A percentile compares a stretch with the other conserved stretches of the same genome.
Conservation (phyloP, 2,113 vertebrate species). For the Cololabis saira region DNA sequence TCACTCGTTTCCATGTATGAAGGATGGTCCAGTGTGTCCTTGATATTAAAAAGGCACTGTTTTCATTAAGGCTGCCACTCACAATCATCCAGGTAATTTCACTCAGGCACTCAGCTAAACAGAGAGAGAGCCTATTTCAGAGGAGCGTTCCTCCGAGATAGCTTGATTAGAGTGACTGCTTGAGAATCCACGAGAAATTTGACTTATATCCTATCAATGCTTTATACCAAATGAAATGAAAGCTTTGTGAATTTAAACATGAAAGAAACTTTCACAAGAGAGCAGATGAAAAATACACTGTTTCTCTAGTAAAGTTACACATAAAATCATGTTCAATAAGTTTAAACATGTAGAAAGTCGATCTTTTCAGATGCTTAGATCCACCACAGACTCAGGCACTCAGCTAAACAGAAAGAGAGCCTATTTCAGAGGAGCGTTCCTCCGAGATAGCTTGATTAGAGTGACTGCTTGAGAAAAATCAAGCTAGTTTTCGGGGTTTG, state of each 20-base stretch:
- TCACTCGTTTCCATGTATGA: not conserved
- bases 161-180: constrained; percentile 55
- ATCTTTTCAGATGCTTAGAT: too few relatives aligned
- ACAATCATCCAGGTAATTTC: not conserved
- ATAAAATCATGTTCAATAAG: too few relatives aligned
- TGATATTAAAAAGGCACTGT: not conserved
- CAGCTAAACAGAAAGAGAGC: not conserved
- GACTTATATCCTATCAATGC: too few relatives aligned
- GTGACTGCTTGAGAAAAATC: constrained; percentile 23
- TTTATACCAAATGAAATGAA: too few relatives aligned
- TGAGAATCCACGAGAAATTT: too few relatives aligned
- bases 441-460: constrained; percentile 55
- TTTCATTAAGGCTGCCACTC: not conserved
- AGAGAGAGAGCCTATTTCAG: not conserved
- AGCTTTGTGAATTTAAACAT: too few relatives aligned
- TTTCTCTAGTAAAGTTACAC: too few relatives aligned
- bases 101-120: not conserved
- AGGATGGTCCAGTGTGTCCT: not conserved
- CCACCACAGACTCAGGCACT: constrained; percentile 18
- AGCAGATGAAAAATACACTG: too few relatives aligned
- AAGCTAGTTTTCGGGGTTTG: constrained; percentile 44
- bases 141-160: constrained; percentile 17
- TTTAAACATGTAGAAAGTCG: too few relatives aligned
- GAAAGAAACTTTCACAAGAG: too few relatives aligned
- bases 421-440: not conserved